Percentiles rank a stretch among this genome's conserved stretches.
These are phyloP conservation scores for Blastobasis adustella DNA, from an alignment of 2,888 invertebrate species.

Conservation along the genomic window DNA sequence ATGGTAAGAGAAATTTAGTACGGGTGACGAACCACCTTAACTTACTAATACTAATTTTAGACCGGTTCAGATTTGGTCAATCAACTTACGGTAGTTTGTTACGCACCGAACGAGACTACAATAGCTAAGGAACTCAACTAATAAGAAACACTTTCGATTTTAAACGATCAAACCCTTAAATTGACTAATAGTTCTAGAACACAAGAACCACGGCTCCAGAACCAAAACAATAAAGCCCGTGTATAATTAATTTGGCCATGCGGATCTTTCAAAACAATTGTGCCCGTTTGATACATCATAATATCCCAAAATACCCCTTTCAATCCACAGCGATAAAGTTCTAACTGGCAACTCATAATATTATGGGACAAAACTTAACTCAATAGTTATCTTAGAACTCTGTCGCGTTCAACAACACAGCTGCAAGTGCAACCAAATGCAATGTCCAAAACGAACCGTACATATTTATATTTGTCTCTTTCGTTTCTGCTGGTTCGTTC, in stretches of 20 bases:
- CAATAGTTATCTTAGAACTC: slow-evolving; percentile 31
- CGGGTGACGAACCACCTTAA: too few relatives aligned
- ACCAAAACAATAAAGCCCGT: slow-evolving; percentile 5
- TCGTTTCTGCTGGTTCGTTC: slow-evolving; percentile 20
- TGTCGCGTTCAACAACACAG: slow-evolving; percentile 28
- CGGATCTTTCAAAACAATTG: slow-evolving; percentile 34
- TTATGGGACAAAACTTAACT: slow-evolving; percentile 14
- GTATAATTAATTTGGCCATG: slow-evolving; percentile 20
- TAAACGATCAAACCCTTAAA: too few relatives aligned
- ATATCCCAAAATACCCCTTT: slow-evolving; percentile 34
- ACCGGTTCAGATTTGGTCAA: too few relatives aligned
- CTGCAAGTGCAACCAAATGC: slow-evolving; percentile 48
- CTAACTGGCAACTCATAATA: slow-evolving; percentile 18
- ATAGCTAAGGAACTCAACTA: too few relatives aligned
- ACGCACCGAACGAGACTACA: too few relatives aligned
- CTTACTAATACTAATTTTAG: too few relatives aligned
- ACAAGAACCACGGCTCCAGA: not conserved
- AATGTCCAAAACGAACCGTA: slow-evolving; percentile 23
- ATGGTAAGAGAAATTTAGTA: too few relatives aligned
- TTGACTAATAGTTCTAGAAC: too few relatives aligned
- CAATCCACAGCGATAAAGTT: slow-evolving; percentile 24
- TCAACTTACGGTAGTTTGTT: not conserved
- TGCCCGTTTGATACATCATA: slow-evolving; percentile 25
- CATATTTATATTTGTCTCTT: slow-evolving; percentile 30
- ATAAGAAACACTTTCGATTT: too few relatives aligned